Percentiles rank a stretch among this genome's conserved stretches.
These are phyloP conservation scores for Odontomyia ornata DNA, from an alignment of 2,888 invertebrate genomes.

Conservation along the genomic window DNA sequence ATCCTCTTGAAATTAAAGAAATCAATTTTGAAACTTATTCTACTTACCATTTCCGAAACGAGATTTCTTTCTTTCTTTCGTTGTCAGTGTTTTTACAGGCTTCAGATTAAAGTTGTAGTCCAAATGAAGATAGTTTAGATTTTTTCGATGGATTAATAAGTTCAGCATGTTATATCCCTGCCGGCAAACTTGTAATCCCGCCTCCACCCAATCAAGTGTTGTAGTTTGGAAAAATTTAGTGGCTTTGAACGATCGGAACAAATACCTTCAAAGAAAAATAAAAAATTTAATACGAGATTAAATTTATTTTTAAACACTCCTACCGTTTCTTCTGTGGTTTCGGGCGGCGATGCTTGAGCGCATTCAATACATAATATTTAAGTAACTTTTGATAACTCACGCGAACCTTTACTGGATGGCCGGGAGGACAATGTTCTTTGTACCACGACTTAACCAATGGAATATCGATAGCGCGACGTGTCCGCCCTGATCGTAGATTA, in stretches of 20 bases:
- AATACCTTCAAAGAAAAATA: conserved; percentile 68
- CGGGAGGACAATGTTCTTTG: conserved; percentile 92
- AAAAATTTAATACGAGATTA: conserved; percentile 18
- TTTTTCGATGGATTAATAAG: conserved; percentile 97
- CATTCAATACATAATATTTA: conserved; percentile 98
- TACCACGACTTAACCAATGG: conserved; percentile 98
- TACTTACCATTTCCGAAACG: conserved; percentile 88
- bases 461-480: conserved; percentile 93
- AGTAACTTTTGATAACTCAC: conserved; percentile 99
- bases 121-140: conserved; percentile 98
- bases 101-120: conserved; percentile 99
- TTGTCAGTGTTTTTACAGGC: conserved; percentile 98
- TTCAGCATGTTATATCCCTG: conserved; percentile 99
- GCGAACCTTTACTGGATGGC: conserved; percentile 97
- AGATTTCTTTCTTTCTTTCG: conserved; percentile 99
- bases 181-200: conserved; percentile 96
- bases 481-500: conserved; percentile 93
- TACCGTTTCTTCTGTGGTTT: conserved; percentile 98
- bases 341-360: conserved; percentile 95
- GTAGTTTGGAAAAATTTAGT: conserved; percentile 99
- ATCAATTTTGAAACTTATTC: neutral
- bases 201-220: conserved; percentile 99
- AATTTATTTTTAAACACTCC: conserved; percentile 44
- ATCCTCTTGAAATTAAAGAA: neutral
- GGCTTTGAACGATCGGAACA: conserved; percentile 98